A percentile compares a stretch with the other conserved stretches of the same genome.
Conservation (phyloP, 2,797 vertebrate genomes). For the Sebastes kiyomatsui region DNA sequence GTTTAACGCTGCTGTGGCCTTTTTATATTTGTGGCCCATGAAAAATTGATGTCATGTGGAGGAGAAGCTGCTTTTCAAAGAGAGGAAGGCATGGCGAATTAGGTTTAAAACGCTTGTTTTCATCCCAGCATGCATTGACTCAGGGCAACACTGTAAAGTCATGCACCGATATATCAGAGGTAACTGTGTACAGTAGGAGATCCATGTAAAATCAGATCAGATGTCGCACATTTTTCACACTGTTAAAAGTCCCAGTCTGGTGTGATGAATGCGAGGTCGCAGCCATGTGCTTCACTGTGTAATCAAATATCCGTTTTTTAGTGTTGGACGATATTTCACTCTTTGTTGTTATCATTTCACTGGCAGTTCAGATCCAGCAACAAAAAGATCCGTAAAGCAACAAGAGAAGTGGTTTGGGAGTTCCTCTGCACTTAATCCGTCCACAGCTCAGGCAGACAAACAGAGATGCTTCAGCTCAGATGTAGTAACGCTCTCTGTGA, state of each 20-base stretch:
- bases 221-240: constrained; percentile 6
- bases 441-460: constrained; percentile 70
- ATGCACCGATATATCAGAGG: not conserved
- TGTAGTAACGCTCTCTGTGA: not conserved
- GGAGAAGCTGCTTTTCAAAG: not conserved
- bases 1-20: not conserved
- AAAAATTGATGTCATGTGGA: not conserved
- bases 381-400: constrained; percentile 82
- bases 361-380: not conserved
- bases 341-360: not conserved
- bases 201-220: constrained; percentile 34
- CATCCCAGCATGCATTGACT: not conserved
- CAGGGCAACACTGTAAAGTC: not conserved
- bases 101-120: not conserved
- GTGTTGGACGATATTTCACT: constrained; percentile 8
- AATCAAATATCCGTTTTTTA: constrained; percentile 6
- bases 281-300: not conserved
- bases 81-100: not conserved
- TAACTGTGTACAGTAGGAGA: not conserved
- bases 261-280: not conserved
- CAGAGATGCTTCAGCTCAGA: constrained; percentile 54
- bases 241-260: not conserved
- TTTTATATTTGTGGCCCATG: not conserved
- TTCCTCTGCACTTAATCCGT: constrained; percentile 88
- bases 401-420: constrained; percentile 88